Conservation (phyloP, 1,140 invertebrate species). For the Leguminivora glycinivorella region DNA sequence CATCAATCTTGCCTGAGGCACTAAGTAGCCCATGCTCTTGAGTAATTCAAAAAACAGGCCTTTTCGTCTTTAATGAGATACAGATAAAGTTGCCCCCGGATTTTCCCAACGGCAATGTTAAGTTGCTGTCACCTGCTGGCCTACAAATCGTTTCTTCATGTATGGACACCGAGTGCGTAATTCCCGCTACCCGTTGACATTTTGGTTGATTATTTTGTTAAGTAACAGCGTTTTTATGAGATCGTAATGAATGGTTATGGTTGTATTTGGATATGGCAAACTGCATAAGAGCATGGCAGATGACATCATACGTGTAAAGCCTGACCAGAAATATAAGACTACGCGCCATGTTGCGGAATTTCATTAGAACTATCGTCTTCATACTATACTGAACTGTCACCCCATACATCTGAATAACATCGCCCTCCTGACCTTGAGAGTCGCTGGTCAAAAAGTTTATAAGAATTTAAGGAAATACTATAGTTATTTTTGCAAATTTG, state of each 20-base stretch:
- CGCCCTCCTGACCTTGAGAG: no score
- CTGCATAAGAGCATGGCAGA: not conserved
- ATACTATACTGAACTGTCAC: no score
- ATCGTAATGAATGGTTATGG: slow-evolving; percentile 12
- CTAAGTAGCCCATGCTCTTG: not conserved
- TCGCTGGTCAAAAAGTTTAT: no score
- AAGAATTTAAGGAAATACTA: no score
- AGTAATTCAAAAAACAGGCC: not conserved
- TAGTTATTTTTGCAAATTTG: no score
- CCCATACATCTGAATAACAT: no score
- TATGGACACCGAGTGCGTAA: not conserved
- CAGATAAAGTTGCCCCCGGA: not conserved
- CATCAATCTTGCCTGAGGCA: not conserved
- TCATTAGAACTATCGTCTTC: no score
- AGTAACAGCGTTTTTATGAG: slow-evolving; percentile 20
- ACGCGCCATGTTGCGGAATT: no score
- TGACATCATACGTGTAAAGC: slow-evolving; percentile 11
- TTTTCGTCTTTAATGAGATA: slow-evolving; percentile 5
- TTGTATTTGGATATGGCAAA: not conserved
- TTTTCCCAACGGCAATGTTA: slow-evolving; percentile 6
- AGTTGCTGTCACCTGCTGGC: slow-evolving; percentile 2
- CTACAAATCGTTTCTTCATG: slow-evolving; percentile 15
- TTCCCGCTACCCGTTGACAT: slow-evolving; percentile 15
- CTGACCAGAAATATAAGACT: no score
- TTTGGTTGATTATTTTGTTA: slow-evolving; percentile 27